Evolutionary conservation across 37 sponge, comb jelly and placozoan species (phyloP).

Genomic region (Eunapius fragilis): DNA sequence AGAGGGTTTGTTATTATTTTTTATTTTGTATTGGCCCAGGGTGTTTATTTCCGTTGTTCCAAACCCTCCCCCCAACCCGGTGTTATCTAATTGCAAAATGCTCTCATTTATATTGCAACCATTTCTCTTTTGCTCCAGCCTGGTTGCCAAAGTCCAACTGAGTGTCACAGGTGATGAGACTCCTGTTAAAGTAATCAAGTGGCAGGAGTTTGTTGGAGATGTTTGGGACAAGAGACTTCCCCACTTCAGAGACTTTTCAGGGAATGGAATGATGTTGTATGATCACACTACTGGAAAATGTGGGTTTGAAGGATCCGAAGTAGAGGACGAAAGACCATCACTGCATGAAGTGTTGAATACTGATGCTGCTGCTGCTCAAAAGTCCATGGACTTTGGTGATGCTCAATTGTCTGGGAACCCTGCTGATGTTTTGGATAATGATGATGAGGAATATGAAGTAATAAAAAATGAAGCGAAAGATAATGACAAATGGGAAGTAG

Average conservation of each 20-base stretch:
- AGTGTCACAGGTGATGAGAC: neutral
- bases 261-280: neutral
- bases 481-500: too few species aligned
- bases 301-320: neutral
- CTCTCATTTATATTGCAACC: neutral
- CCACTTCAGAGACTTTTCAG: slow-evolving; percentile 35
- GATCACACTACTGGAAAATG: neutral
- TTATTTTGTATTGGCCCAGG: neutral
- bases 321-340: neutral
- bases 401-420: too few species aligned
- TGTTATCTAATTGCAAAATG: too few species aligned
- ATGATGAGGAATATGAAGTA: too few species aligned
- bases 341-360: slow-evolving; percentile 1
- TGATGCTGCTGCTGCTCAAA: neutral
- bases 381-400: too few species aligned
- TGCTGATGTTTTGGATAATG: too few species aligned
- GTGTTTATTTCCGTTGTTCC: neutral
- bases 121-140: neutral
- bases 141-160: neutral
- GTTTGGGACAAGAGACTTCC: slow-evolving; percentile 45
- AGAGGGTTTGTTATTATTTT: slow-evolving; percentile 1
- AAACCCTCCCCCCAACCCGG: too few species aligned
- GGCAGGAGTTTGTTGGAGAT: slow-evolving; percentile 54
- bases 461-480: too few species aligned
- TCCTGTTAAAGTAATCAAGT: neutral